phyloP scores from a whole-genome alignment of 2,888 invertebrate species.

The Seladonia tumulorum region DNA sequence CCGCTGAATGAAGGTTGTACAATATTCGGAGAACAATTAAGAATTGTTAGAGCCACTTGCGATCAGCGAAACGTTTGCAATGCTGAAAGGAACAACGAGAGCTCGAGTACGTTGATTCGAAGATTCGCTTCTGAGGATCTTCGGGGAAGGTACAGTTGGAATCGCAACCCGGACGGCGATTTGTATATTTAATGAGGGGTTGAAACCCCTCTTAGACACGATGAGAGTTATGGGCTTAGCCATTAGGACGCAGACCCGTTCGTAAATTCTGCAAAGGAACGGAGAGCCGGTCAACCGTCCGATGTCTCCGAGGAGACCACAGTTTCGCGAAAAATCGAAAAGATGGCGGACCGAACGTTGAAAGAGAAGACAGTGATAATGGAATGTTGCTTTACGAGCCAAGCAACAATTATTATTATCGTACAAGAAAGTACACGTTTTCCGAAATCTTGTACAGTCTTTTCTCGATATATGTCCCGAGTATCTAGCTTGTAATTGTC shows the following conservation, averaged over 20 bases:
- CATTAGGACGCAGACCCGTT: neutral
- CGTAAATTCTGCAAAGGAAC: neutral
- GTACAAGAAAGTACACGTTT: too few species aligned
- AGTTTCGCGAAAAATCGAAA: neutral
- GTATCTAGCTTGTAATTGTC: too few species aligned
- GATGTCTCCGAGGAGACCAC: neutral
- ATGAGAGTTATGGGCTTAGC: constrained; percentile 6
- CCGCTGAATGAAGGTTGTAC: too few species aligned
- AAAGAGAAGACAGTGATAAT: neutral
- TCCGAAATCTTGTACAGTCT: too few species aligned
- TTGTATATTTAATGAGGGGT: constrained; percentile 13
- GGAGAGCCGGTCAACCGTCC: neutral
- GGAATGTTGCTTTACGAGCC: too few species aligned
- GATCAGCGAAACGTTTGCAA: neutral
- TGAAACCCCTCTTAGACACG: constrained; percentile 1
- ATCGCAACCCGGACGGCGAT: neutral
- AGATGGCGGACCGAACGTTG: neutral
- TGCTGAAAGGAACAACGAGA: neutral
- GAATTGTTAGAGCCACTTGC: too few species aligned
- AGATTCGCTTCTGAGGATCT: neutral
- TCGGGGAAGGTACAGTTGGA: neutral
- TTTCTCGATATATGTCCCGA: too few species aligned
- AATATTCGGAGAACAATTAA: too few species aligned
- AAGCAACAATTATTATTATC: too few species aligned
- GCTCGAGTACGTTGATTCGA: neutral